Evolutionary conservation across 2,113 vertebrate species (phyloP), one percentile per base, ranked within the genome.

Genomic region (Anseranas semipalmata): DNA sequence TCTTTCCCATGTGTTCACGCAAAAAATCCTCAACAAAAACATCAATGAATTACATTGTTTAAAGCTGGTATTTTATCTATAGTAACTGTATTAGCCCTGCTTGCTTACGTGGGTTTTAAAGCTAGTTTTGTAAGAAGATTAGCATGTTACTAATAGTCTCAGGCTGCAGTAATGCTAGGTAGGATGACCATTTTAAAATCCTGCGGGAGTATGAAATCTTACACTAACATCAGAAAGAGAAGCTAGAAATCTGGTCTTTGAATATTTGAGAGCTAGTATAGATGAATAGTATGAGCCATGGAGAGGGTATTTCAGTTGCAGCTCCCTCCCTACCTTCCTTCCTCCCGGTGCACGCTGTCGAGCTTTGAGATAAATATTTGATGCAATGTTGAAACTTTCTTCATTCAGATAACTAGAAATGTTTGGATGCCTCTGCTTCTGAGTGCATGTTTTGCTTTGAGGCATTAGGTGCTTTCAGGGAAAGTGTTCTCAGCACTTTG

Each of bases 91-190:
- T 95, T 96, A 97, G 88, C 85, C 79, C 72, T 37, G 14, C 9
- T 53, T 95, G 95, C 94, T 95, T 94, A 96, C 66, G 84, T 94
- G 91, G 91, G 85, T 35, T 97, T 95, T 93, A 97, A 95, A 91
- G 89, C 89, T 93, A 85, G 92, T 87, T 96, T 90, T 89, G 77
- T 87, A 93, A 97, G 96, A 18, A 89, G 97, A 93, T 97, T 97
- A 96, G 7, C 3, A 0, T 63, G 93, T 84, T 77, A 3, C 91
- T 95, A 74, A 95, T 43, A 83, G 89, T 52, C 68, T 91, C 60
- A 89, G 95, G 78, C 87, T 56, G 24, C 85, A 35, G 50, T 18
- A 3, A 2, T n/a, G 52, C 53, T 70, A 56, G 73, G 56, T 72
- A 72, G 73, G 86, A 62, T 81, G 92, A 65, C 82, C 60, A 63